A percentile compares a stretch with the other conserved stretches of the same genome.
Conservation (phyloP, 2,113 vertebrate species). For the Lampris incognitus region DNA sequence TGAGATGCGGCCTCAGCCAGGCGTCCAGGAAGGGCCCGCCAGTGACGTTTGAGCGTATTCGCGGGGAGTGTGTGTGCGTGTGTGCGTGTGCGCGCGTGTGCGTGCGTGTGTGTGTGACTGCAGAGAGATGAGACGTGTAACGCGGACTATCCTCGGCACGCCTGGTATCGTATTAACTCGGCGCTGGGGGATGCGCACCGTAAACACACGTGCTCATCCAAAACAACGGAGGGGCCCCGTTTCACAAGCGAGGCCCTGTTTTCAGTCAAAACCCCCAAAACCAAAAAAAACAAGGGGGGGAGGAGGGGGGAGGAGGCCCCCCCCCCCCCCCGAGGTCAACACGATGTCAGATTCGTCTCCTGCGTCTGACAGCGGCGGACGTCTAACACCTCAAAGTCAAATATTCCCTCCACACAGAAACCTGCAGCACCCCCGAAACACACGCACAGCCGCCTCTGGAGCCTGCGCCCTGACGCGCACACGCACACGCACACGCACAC, state of each 20-base stretch:
- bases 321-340: conserved; percentile 55
- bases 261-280: not conserved
- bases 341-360: conserved; percentile 34
- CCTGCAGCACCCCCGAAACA: no score
- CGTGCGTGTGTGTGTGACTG: not conserved
- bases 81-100: no score
- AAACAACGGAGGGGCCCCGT: conserved; percentile 57
- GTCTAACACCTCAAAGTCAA: conserved; percentile 1
- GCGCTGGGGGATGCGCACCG: conserved; percentile 62
- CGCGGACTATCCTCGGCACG: conserved; percentile 68
- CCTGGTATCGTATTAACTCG: conserved; percentile 73
- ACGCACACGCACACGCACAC: no score
- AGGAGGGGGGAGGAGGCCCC: conserved; percentile 15
- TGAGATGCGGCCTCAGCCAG: no score
- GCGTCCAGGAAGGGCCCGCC: no score
- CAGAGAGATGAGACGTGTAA: conserved; percentile 42
- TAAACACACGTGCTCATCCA: conserved; percentile 75
- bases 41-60: no score
- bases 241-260: conserved; percentile 6
- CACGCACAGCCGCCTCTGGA: no score
- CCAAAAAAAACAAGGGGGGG: no score
- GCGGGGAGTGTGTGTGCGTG: no score
- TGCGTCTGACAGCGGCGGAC: conserved; percentile 25
- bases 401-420: not conserved
- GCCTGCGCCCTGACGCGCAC: no score